These are phyloP conservation scores for Dermochelys coriacea DNA, from an alignment of 2,797 vertebrate species.

Conservation along the genomic window DNA sequence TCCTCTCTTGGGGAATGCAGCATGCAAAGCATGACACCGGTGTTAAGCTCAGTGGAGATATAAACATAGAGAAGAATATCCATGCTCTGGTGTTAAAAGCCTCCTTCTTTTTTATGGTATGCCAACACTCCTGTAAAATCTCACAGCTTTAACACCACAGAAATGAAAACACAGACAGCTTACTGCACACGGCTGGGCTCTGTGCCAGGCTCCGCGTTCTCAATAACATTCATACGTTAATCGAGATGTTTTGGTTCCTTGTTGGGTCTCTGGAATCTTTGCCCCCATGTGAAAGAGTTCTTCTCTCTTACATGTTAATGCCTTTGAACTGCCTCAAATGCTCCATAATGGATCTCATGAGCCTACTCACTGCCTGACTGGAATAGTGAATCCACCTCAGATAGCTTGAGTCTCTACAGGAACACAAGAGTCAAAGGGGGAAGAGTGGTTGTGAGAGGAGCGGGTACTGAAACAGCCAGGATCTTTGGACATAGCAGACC, in stretches of 20 bases:
- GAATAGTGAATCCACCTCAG: background rate
- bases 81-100: background rate
- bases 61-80: background rate
- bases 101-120: background rate
- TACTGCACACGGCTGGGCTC: background rate
- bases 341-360: background rate
- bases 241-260: background rate
- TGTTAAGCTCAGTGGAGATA: accelerated
- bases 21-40: background rate
- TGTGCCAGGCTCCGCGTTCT: accelerated
- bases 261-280: background rate
- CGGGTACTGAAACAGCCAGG: background rate
- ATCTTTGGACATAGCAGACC: background rate
- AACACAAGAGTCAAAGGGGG: accelerated
- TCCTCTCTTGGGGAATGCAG: background rate
- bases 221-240: accelerated
- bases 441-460: background rate
- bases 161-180: accelerated
- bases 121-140: background rate
- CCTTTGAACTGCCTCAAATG: background rate
- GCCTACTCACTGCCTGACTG: accelerated
- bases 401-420: background rate
- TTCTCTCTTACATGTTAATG: background rate
- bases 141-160: background rate
- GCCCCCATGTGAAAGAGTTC: background rate